Percentiles rank a stretch among this genome's conserved stretches.
phyloP scores from a whole-genome alignment of 2,888 invertebrate genomes.

The Melanchra persicariae region DNA sequence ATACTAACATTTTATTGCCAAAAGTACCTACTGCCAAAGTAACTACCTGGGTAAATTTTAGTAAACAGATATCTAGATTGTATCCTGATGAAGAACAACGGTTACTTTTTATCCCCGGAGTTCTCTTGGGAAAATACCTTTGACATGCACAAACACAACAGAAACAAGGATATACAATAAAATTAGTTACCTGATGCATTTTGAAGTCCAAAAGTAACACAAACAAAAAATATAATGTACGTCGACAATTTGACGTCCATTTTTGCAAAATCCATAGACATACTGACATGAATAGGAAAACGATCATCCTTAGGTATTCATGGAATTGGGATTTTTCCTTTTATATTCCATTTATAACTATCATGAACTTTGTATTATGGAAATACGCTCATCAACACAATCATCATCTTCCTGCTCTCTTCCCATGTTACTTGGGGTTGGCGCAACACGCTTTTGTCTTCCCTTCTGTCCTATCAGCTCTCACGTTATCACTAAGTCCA shows the following conservation, averaged over 20 bases:
- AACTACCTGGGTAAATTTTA: background rate
- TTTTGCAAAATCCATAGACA: background rate
- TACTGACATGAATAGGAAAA: conserved; percentile 33
- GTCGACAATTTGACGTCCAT: conserved; percentile 20
- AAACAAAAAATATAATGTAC: conserved; percentile 4
- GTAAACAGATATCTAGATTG: no score
- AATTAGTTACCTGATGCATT: conserved; percentile 23
- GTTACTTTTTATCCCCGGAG: no score
- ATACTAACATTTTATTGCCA: background rate
- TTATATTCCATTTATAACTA: conserved; percentile 10
- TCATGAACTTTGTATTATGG: background rate
- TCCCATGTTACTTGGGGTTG: no score
- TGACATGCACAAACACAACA: background rate
- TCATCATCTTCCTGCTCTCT: no score
- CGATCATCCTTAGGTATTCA: background rate
- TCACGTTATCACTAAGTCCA: no score
- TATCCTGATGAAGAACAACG: no score
- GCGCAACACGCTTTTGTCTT: no score
- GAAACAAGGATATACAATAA: background rate
- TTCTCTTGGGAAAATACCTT: background rate
- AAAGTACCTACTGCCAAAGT: no score
- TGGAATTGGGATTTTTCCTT: conserved; percentile 26
- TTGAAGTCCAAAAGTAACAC: conserved; percentile 26
- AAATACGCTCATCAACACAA: background rate
- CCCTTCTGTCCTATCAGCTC: no score